Evolutionary conservation across 2,797 vertebrate genomes (phyloP).

Genomic region (Apogon hyalosoma): DNA sequence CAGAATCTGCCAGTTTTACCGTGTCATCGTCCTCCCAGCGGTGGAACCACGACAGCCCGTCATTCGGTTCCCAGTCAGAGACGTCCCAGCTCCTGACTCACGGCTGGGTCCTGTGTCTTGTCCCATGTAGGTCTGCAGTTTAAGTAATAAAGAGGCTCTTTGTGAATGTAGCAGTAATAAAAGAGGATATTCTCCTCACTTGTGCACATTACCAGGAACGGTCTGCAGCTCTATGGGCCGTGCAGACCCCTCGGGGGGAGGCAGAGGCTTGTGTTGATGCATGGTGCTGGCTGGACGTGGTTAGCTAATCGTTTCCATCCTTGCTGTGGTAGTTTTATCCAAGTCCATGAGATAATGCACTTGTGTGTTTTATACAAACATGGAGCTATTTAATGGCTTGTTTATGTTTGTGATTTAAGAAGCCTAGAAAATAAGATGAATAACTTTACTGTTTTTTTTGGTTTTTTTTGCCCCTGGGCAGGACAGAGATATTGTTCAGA

Average conservation of each 20-base stretch:
- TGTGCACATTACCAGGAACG: slow-evolving; percentile 22
- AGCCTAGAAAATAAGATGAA: slow-evolving; percentile 22
- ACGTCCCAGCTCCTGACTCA: slow-evolving; percentile 16
- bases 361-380: slow-evolving; percentile 62
- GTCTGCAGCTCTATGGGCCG: slow-evolving; percentile 16
- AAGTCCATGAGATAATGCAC: slow-evolving; percentile 53
- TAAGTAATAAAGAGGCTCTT: slow-evolving; percentile 54
- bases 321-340: slow-evolving; percentile 49
- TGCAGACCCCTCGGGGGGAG: slow-evolving; percentile 18
- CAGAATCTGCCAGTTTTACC: too few species aligned
- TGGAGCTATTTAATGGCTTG: slow-evolving; percentile 56
- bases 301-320: slow-evolving; percentile 70
- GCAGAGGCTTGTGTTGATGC: slow-evolving; percentile 52
- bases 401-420: slow-evolving; percentile 59
- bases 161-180: slow-evolving; percentile 62
- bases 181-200: slow-evolving; percentile 62
- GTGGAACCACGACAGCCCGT: not conserved
- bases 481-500: not conserved
- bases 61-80: not conserved
- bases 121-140: slow-evolving; percentile 16
- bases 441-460: slow-evolving; percentile 40
- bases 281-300: slow-evolving; percentile 54
- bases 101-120: slow-evolving; percentile 17
- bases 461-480: not conserved
- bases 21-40: not conserved